A percentile compares a stretch with the other conserved stretches of the same genome.
These are phyloP conservation scores for Paedocypris micromegethes DNA, from an alignment of 2,797 vertebrate genomes.

Conservation along the genomic window DNA sequence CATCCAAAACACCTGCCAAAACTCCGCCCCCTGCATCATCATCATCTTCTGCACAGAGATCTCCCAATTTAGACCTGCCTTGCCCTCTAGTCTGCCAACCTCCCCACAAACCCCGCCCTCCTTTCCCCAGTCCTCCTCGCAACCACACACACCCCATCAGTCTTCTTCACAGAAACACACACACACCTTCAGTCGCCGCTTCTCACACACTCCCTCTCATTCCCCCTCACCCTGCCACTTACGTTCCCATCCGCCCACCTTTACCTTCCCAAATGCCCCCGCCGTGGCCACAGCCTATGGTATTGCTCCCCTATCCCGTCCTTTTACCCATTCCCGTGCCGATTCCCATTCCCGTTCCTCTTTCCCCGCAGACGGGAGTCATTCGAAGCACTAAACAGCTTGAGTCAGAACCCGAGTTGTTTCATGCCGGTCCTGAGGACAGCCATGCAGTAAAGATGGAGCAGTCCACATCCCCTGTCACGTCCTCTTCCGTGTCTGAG, in stretches of 20 bases:
- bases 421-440: background rate
- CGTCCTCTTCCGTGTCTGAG: slow-evolving; percentile 60
- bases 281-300: slow-evolving; percentile 87
- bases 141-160: slow-evolving; percentile 56
- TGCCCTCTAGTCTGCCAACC: slow-evolving; percentile 72
- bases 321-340: slow-evolving; percentile 92
- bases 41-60: slow-evolving; percentile 49
- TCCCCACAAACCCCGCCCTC: slow-evolving; percentile 71
- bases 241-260: slow-evolving; percentile 80
- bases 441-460: slow-evolving; percentile 45
- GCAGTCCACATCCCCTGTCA: slow-evolving; percentile 66
- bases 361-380: slow-evolving; percentile 78
- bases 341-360: slow-evolving; percentile 92
- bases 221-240: slow-evolving; percentile 83
- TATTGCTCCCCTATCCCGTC: slow-evolving; percentile 93
- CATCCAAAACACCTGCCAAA: slow-evolving; percentile 68
- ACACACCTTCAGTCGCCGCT: slow-evolving; percentile 62
- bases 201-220: slow-evolving; percentile 80
- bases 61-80: slow-evolving; percentile 41
- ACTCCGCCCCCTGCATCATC: slow-evolving; percentile 80
- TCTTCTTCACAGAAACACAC: slow-evolving; percentile 54
- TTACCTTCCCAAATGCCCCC: slow-evolving; percentile 87
- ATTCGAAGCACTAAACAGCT: slow-evolving; percentile 62
- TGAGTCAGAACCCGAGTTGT: background rate
- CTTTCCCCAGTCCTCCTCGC: background rate